These are phyloP conservation scores for Malurus melanocephalus DNA, from an alignment of 2,113 vertebrate genomes.

Conservation along the genomic window DNA sequence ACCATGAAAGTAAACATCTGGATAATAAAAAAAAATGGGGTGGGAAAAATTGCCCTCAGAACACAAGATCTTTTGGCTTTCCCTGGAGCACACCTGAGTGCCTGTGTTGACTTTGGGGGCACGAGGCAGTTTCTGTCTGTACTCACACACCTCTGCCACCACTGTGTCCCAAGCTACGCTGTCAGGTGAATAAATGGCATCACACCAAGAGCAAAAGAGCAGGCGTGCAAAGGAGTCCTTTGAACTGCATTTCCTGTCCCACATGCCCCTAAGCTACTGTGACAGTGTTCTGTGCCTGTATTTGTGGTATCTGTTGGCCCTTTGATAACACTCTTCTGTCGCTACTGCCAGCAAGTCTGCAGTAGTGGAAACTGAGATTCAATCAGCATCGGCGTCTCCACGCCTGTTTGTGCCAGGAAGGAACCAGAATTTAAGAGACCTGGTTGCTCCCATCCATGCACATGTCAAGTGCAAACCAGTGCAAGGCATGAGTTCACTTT, in stretches of 20 bases:
- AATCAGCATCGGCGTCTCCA: not conserved
- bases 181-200: rapidly evolving
- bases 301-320: not conserved
- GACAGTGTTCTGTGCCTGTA: not conserved
- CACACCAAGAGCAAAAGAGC: not conserved
- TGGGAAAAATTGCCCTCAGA: not conserved
- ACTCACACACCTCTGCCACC: not conserved
- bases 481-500: not conserved
- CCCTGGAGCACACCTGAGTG: not conserved
- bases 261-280: not conserved
- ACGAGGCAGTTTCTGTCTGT: not conserved
- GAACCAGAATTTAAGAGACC: not conserved
- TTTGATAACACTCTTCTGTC: not conserved
- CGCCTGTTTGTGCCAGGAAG: not conserved
- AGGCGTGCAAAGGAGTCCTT: rapidly evolving
- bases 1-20: not conserved
- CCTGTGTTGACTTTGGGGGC: not conserved
- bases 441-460: not conserved
- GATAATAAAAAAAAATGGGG: not conserved
- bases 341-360: not conserved
- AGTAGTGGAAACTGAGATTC: not conserved
- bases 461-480: not conserved
- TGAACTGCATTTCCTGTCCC: not conserved
- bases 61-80: not conserved
- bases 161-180: not conserved